Conservation (phyloP, 2,797 vertebrate genomes). For the Sebastes minor region DNA sequence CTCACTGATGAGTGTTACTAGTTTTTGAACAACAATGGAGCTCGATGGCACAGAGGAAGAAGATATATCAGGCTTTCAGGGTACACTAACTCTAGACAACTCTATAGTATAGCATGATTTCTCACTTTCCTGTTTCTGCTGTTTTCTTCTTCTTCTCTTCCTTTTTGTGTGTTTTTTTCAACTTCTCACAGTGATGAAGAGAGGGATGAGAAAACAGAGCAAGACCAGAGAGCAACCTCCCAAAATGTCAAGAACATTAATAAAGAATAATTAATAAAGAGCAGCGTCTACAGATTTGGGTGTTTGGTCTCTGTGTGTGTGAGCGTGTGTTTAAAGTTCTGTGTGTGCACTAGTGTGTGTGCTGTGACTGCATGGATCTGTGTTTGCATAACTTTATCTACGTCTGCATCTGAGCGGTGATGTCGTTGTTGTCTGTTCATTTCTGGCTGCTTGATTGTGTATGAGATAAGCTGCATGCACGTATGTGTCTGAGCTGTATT, state of each 20-base stretch:
- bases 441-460: neutral
- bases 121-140: neutral
- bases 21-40: neutral
- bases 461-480: neutral
- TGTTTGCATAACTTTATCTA: too few relatives aligned
- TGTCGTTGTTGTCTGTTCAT: neutral
- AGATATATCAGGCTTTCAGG: neutral
- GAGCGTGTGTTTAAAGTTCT: neutral
- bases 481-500: neutral
- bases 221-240: conserved; percentile 39
- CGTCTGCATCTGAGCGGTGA: neutral
- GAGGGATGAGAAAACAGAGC: neutral
- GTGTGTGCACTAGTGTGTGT: conserved; percentile 9
- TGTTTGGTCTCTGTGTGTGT: neutral
- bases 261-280: conserved; percentile 85
- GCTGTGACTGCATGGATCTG: conserved; percentile 56
- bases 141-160: neutral
- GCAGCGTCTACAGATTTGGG: neutral
- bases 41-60: neutral
- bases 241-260: conserved; percentile 84
- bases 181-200: neutral
- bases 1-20: neutral
- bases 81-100: neutral
- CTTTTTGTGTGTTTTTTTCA: neutral
- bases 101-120: too few relatives aligned